Evolutionary conservation across 30 jellyfish, hydroid and myxozoan genomes (phyloP).

Genomic region (Aurelia sp.): DNA sequence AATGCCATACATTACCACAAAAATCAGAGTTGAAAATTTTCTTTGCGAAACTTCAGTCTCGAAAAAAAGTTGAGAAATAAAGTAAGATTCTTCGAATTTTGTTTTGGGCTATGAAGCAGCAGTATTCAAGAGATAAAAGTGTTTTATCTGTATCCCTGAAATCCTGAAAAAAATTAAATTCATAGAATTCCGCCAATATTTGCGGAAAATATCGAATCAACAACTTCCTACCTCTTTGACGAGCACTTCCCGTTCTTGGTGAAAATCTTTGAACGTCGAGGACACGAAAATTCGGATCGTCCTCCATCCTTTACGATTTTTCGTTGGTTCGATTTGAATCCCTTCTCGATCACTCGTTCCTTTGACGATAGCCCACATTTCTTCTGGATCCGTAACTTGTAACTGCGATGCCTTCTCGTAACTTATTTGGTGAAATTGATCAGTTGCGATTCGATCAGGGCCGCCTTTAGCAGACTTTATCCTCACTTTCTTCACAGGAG

Average conservation of each 20-base stretch:
- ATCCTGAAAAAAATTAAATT: too few relatives aligned
- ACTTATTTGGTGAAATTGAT: background rate
- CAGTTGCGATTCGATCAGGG: background rate
- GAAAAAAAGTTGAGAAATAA: too few relatives aligned
- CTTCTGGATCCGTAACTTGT: conserved; percentile 78
- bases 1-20: too few relatives aligned
- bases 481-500: background rate
- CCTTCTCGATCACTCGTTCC: conserved; percentile 77
- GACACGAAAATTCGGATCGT: conserved; percentile 97
- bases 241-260: conserved; percentile 97
- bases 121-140: too few relatives aligned
- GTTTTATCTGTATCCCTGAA: too few relatives aligned
- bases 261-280: conserved; percentile 98
- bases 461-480: conserved; percentile 15
- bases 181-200: too few relatives aligned
- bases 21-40: too few relatives aligned
- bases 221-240: conserved; percentile 89
- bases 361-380: conserved; percentile 97
- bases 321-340: conserved; percentile 87
- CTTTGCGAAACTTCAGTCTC: too few relatives aligned
- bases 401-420: conserved; percentile 85
- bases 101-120: too few relatives aligned
- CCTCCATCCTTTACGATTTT: conserved; percentile 99
- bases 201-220: too few relatives aligned
- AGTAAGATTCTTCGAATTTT: too few relatives aligned